Base-by-base conservation (phyloP, 2,113 vertebrate species). In the Syrrhaptes paradoxus region DNA sequence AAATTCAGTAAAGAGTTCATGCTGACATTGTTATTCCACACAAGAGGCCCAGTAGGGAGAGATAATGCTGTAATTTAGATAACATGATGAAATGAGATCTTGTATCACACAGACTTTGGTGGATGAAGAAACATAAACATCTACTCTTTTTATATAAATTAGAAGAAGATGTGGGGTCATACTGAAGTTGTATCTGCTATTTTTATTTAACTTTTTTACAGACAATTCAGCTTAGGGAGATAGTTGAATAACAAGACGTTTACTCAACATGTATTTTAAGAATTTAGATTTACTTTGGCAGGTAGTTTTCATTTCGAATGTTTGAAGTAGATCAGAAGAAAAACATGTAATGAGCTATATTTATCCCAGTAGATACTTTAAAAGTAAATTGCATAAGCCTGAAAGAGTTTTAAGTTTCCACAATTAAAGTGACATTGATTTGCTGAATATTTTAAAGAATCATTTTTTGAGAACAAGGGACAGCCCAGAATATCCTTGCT, bases 1-100 rank as follows among this genome's bases (percentile, higher is more conserved):
- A 95, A 96, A 96, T 97, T 97, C 84, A 67, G 43, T 93, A 61
- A 96, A 91, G 92, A 78, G 68, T 90, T 96, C 85, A 78, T 94
- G 73, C 85, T 97, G 91, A 93, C 93, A 86, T 85, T 92, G 75
- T 92, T 97, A 88, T 81, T 95, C 83, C 51, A 24, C 43, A 72
- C 29, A 61, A 94, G 94, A 90, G 83, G 82, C 77, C 85, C 88
- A 86, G 67, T 72, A 87, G 73, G 85, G 76, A 96, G 15, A 95
- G 80, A 75, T 85, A 89, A 90, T 85, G 65, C 76, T 67, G 15
- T 93, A 79, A 92, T 82, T 93, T 76, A 89, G 91, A 67, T 91
- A 90, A 86, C 89, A 63, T 78, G 87, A 87, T 92, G 92, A 96
- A 95, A 93, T 87, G 83, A 93, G 89, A 93, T 93, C 80, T 90